These are phyloP conservation scores for Oreonectes daqikongensis DNA, from an alignment of 2,797 vertebrate genomes.

Conservation along the genomic window DNA sequence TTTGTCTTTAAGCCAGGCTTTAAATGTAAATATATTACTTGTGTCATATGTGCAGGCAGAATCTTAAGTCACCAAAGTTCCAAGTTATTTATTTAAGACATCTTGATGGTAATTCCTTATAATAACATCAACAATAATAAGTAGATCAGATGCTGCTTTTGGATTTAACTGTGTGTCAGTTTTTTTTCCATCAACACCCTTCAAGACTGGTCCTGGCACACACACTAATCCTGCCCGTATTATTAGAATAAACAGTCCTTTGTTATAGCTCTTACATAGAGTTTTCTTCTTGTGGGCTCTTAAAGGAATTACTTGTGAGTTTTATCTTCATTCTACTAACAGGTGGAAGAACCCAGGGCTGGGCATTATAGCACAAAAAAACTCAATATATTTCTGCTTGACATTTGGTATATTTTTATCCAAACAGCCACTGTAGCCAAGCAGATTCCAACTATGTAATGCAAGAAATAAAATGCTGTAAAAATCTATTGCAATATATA, in stretches of 20 bases:
- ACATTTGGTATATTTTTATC: no score
- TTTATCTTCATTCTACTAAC: not conserved
- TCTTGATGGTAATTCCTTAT: not conserved
- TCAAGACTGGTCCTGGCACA: not conserved
- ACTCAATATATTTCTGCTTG: not conserved
- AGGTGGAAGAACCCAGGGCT: not conserved
- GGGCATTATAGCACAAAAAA: not conserved
- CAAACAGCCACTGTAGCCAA: no score
- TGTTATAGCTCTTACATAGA: conserved; percentile 17
- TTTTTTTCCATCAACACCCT: no score
- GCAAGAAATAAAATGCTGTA: not conserved
- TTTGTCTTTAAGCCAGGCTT: not conserved
- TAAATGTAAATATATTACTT: no score
- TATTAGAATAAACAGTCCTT: conserved; percentile 36
- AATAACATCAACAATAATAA: not conserved
- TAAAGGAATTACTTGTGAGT: not conserved
- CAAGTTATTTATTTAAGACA: no score
- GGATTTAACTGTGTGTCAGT: no score
- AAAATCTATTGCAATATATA: not conserved
- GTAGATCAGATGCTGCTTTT: no score
- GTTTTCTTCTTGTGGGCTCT: not conserved
- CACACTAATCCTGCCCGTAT: conserved; percentile 19
- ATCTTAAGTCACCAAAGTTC: not conserved
- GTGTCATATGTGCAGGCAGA: not conserved
- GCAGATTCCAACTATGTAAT: not conserved